Evolutionary conservation across 1,140 invertebrate species (phyloP).

Genomic region (Temnothorax curvispinosus): DNA sequence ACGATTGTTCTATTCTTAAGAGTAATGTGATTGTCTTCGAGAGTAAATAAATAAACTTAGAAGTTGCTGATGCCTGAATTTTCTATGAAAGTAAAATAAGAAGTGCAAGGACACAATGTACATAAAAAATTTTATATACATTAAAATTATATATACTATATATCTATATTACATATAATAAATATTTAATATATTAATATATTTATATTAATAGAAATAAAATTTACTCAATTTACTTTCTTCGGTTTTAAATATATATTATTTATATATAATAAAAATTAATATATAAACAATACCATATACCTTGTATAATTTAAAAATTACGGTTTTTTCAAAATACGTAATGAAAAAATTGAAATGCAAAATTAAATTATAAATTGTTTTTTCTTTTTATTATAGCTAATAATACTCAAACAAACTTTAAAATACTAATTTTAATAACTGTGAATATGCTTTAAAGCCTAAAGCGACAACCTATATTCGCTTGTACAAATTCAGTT

Average conservation of each 20-base stretch:
- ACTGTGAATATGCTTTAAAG: not conserved
- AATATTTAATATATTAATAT: not conserved
- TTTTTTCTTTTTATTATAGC: not conserved
- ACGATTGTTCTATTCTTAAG: not conserved
- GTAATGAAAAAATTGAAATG: not conserved
- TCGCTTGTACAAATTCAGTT: not conserved
- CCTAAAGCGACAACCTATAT: not conserved
- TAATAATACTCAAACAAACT: not conserved
- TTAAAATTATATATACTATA: not conserved
- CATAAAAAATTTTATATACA: not conserved
- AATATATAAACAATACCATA: not conserved
- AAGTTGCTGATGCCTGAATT: not conserved
- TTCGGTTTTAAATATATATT: too few species aligned
- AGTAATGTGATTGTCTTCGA: not conserved
- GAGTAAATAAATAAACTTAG: constrained; percentile 16
- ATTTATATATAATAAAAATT: not conserved
- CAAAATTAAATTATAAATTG: not conserved
- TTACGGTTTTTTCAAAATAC: not conserved
- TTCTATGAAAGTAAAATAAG: not conserved
- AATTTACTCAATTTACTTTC: too few species aligned
- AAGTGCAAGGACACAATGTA: not conserved
- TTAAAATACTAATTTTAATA: constrained; percentile 1
- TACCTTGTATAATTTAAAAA: not conserved
- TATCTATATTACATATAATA: not conserved
- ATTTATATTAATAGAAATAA: too few species aligned